Evolutionary conservation across 1,140 invertebrate genomes (phyloP), one percentile per base, ranked within the genome.

Genomic region (Drosophila lini): DNA sequence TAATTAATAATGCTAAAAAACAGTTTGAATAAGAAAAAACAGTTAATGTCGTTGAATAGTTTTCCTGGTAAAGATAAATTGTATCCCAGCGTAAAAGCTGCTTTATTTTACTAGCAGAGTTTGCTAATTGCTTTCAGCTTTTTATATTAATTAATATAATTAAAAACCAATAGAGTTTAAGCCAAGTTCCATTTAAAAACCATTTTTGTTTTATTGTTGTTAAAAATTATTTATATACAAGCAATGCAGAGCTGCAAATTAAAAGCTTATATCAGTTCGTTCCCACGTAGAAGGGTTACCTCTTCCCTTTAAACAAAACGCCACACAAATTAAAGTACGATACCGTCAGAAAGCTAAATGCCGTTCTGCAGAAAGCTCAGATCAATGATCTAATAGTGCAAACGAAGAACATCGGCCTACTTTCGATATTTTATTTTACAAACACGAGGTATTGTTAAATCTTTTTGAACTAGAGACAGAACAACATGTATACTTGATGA

Each of bases 191-290:
- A 36, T 69, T 69, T 50, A 19, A 36, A 36, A 36, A 36, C 34
- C 10, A 69, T 32, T 10, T 42, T 10, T 42, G 19, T 19, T 42
- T 63, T 42, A 50, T 34, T 44, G 38, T 44, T 65, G 42, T 67
- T 52, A 19, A 65, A 13, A 28, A 42, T 68, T 65, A 44, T 53
- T 53, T 65, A 65, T 44, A 65, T 65, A 50, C 28, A 65, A 65
- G 65, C 65, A 47, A 65, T 69, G 65, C 65, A 47, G 65, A 65
- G 61, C 61, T 65, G 65, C 65, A 65, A 69, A 69, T 69, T 53
- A 67, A 38, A 69, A 69, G 32, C 28, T 32, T 68, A 13, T 42
- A 34, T 52, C 60, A 52, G 64, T 34, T 47, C 19, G 40, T 42
- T 53, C 38, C 65, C 44, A 50, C 38, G 32, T 42, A 41, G 64